Evolutionary conservation across 2,888 invertebrate genomes (phyloP), one percentile per base, ranked within the genome.

Genomic region (Stictocephala bisonia): DNA sequence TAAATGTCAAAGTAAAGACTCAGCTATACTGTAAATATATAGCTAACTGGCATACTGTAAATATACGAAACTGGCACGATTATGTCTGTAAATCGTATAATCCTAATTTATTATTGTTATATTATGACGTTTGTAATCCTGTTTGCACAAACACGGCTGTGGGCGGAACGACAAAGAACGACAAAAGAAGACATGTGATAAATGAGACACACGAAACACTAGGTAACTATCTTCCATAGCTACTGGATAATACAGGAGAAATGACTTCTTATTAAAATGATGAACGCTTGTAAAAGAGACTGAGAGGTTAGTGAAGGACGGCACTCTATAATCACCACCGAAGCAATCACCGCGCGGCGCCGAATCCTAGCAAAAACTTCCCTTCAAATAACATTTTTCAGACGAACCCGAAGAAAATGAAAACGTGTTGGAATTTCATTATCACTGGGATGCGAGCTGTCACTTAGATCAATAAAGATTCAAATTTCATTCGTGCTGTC

Each of bases 351-450:
- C 35, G 18, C 1, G 41, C 60, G 60, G 60, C 60, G 60, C 60
- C 40, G 40, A 60, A 40, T 40, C 56, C 51, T 40, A 51, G 51
- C 35, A 53, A 69, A 69, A 69, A 44, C 48, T 29, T 64, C 29
- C 31, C 71, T 58, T 71, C 71, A 64, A 71, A 71, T 71, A 71
- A 71, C 60, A 71, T 71, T 71, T 71, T 71, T 64, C 40, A 29
- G 60, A 60, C 26, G 60, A 60, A 60, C 60, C 35, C 60, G 60
- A 40, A 60, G 60, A 71, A 71, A 71, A 71, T 71, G 71, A 71
- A 71, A 71, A 48, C 71, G 71, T 71, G 71, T 71, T 20, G 71
- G 71, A 71, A 71, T 71, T 71, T 71, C 71, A 71, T 71, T 71
- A 71, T 44, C 60, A 48, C 60, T 26, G 60, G 60, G 60, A 60